Base-by-base conservation (phyloP, 2,113 vertebrate species). In the Gnathonemus echidnorhynchus region DNA sequence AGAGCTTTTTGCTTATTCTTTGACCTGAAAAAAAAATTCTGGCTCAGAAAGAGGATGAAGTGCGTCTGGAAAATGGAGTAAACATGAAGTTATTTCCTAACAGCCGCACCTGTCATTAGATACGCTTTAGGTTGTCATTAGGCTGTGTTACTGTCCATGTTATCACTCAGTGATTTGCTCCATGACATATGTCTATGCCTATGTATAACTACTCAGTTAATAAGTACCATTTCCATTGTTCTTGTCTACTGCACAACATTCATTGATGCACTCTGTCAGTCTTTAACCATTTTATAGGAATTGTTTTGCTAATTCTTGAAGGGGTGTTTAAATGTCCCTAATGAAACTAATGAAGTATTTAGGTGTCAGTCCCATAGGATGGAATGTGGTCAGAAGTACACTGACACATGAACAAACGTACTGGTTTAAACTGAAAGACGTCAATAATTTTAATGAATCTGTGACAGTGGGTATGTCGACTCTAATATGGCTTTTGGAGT, bases 21-120 rank as follows among this genome's bases (percentile, higher is more conserved):
- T 80, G 35, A 42, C 31, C 35, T 17, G 35, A 19, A 77, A 95
- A 95, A 95, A 94, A 94, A 95, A 94, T 94, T 92, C 93, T 74
- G 70, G 94, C 96, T 93, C 93, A 5, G 87, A 91, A 88, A 90
- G 92, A 91, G 90, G 93, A 95, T 90, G 93, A 91, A 27, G 45
- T 50, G 84, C 10, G 91, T 93, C 94, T 92, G 90, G 93, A 92
- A 95, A 93, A 94, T 92, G 62, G 62, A 1, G 10, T 70, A 70
- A 31, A 70, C 62, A 70, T 70, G 3, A 70, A 70, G 62, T 70
- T 13, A 31, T 31, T 31, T 66, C 13, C 62, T 1, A 27, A 70
- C 10, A 70, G n/a, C 9, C 27, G 11, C 62, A 70, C n/a, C n/a
- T 27, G 62, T 70, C 62, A 31, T 66, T 27, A 66, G 8, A 0